Evolutionary conservation across 2,113 vertebrate genomes (phyloP), one percentile per base, ranked within the genome.

Genomic region (Nothocercus nigrocapillus): DNA sequence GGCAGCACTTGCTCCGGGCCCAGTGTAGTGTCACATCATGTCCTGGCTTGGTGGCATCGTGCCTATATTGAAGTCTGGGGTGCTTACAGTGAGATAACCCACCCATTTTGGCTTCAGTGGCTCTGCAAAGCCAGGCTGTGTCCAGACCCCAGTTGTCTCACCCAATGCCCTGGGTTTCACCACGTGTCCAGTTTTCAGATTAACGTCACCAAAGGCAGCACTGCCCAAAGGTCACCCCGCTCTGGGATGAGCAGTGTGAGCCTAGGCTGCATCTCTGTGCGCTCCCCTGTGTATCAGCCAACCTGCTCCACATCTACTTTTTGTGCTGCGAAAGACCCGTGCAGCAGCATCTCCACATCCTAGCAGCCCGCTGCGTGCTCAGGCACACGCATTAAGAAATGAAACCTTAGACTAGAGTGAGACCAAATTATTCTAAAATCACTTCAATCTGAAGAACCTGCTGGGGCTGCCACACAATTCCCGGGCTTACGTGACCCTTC

Each of bases 111-210:
- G 15, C 74, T 81, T 47, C 1, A 0, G 14, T 13, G 4, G 16
- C 22, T 68, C 68, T 61, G 17, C 69, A 51, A 27, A 87, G 30
- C 64, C 38, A 4, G 30, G 49, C 10, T 44, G 58, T 88, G 80
- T 87, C 85, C 61, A 38, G 49, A 11, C 21, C 11, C 7, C 21
- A 51, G 32, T 56, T 84, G 38, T 32, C 21, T 75, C 0, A 0
- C 1, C 6, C 28, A 1, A 0, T 1, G 18, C 2, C 1, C 1
- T 77, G 59, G 9, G 14, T 81, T 53, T 85, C 75, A 72, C 5
- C 1, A 45, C 27, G 21, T 15, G 6, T 34, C 42, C 82, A 68
- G 13, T 27, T 69, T 68, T n/a, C 22, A 44, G 54, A 54, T 27
- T 38, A 77, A 28, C 0, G 1, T 19, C 25, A 59, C n/a, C 62